Percentiles rank a stretch among this genome's conserved stretches.
phyloP scores from a whole-genome alignment of 2,113 vertebrate species.

The Chionis minor region DNA sequence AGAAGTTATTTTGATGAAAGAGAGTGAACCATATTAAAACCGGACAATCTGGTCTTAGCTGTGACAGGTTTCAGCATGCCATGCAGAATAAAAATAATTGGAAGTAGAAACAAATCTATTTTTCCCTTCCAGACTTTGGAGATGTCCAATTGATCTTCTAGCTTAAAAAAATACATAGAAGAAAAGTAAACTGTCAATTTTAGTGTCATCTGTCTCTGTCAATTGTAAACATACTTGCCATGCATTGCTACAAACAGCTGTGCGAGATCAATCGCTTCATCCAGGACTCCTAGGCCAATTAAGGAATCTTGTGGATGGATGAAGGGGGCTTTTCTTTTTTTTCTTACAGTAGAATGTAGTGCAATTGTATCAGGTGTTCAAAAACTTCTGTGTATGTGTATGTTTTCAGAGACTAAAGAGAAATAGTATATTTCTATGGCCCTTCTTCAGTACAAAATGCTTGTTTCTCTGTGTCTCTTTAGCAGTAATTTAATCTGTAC shows the following conservation, averaged over 20 bases:
- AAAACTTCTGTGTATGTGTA: background rate
- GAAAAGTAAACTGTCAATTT: slow-evolving; percentile 38
- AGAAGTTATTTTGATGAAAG: slow-evolving; percentile 19
- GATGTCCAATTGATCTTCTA: slow-evolving; percentile 11
- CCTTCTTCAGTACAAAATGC: background rate
- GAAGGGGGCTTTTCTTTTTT: background rate
- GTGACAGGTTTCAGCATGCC: slow-evolving; percentile 17
- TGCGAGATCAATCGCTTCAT: slow-evolving; percentile 33
- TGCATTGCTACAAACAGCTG: background rate
- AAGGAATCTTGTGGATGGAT: slow-evolving; percentile 2
- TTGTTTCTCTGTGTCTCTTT: background rate
- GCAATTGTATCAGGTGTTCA: background rate
- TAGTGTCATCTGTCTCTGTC: background rate
- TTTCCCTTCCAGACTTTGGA: background rate
- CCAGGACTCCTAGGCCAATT: background rate
- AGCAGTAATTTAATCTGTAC: background rate
- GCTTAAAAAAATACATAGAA: background rate
- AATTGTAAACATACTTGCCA: background rate
- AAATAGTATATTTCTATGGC: background rate
- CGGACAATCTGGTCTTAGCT: background rate
- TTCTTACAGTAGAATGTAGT: background rate
- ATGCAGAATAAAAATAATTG: slow-evolving; percentile 41
- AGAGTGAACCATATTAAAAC: background rate
- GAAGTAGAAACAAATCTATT: slow-evolving; percentile 15
- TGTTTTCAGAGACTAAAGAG: background rate